Base-by-base conservation (phyloP, 2,888 invertebrate species). In the Cosmorhoe ocellata region DNA sequence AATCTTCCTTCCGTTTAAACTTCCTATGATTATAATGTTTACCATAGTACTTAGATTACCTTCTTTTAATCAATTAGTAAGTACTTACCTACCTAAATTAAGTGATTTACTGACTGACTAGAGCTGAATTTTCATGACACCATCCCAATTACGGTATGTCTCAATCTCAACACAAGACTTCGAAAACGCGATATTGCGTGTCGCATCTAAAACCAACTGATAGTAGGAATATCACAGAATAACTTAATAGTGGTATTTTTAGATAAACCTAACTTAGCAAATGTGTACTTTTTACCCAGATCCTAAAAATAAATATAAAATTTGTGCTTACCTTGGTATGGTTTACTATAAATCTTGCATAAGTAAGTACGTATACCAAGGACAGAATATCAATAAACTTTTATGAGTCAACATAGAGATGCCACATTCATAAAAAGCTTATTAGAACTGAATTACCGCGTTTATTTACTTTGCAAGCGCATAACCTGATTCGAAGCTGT, bases 1-100 rank as follows among this genome's bases (percentile, higher is more conserved):
- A 51, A 55, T 74, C 51, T 59, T 77, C 71, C 78, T 78, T 78
- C 78, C 79, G 71, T 72, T 74, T 63, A 63, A 59, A 69, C 64
- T 74, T 74, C 67, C 72, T 71, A 63, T 40, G 27, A 47, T 53
- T 56, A 46, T 41, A 51, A 61, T 39, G 36, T 45, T 41, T 52
- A 47, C 55, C 51, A 51, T 53, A 40, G 40, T 56, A 46, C 31
- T 12, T 56, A 36, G 6, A 47, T 49, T 37, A 31, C 38, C 10
- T 38, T 30, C 27, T 36, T 27, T 42, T 49, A 4, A 48, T 26
- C 8, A 32, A 38, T 39, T 33, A 49, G 36, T 37, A 30, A 41
- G 14, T 28, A 30, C 30, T 4, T 42, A 24, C 12, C 11, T 39
- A 1, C n/a, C 30, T 24, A 24, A 34, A 47, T 27, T 39, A n/a